Percentiles rank a stretch among this genome's conserved stretches.
phyloP scores from a whole-genome alignment of 2,113 vertebrate genomes.

The Oreochromis spilurus region DNA sequence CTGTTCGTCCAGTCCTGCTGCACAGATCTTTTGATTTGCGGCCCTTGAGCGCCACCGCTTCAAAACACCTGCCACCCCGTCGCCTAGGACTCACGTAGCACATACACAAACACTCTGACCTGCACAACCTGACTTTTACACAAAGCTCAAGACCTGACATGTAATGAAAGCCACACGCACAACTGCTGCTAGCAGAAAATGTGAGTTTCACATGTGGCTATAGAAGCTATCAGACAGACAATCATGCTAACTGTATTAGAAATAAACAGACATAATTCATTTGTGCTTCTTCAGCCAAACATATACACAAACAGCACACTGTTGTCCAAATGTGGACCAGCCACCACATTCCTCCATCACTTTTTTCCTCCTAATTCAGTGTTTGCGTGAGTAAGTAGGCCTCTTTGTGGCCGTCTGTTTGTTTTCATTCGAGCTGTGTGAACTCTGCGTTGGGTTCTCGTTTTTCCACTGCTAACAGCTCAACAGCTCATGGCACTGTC shows the following conservation, averaged over 20 bases:
- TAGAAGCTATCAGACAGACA: background rate
- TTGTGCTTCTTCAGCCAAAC: background rate
- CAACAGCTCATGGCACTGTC: background rate
- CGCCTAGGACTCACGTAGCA: background rate
- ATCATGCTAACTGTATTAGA: background rate
- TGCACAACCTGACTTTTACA: background rate
- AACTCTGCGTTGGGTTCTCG: background rate
- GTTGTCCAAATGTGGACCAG: background rate
- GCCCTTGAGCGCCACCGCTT: background rate
- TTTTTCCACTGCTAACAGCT: background rate
- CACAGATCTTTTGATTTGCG: slow-evolving; percentile 39
- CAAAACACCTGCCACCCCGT: background rate
- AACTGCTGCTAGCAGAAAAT: background rate
- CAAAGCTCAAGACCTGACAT: background rate
- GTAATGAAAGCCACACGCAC: background rate
- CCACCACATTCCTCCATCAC: background rate
- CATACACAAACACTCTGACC: background rate
- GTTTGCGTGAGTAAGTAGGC: slow-evolving; percentile 24
- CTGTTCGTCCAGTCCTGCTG: slow-evolving; percentile 55
- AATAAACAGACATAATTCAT: background rate
- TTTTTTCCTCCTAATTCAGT: background rate
- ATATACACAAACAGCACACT: background rate
- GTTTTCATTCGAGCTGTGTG: slow-evolving; percentile 18
- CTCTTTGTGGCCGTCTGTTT: slow-evolving; percentile 15
- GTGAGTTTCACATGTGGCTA: background rate